Evolutionary conservation across 2,113 vertebrate species (phyloP), one percentile per base, ranked within the genome.

Genomic region (Centropristis striata): DNA sequence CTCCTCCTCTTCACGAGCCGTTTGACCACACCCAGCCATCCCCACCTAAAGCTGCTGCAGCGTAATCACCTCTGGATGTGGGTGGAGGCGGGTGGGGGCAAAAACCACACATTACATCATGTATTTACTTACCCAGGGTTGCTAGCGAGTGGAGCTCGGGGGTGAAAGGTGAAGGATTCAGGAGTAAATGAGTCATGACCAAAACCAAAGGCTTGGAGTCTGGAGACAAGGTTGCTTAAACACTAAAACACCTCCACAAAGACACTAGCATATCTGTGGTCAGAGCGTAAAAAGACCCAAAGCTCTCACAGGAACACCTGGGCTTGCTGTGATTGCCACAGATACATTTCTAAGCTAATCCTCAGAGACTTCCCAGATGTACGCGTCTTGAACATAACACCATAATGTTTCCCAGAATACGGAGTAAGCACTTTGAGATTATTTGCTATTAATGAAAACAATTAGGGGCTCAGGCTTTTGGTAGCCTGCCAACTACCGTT

Each of bases 171-270:
- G 83, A 94, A 90, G 90, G 90, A 93, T 90, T 90, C 85, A 55
- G 81, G 86, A 91, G 87, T 94, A 91, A 94, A 92, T 93, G 90
- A 94, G 87, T 94, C 90, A 91, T 92, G 90, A 93, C 91, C 90
- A 89, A 88, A 91, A 89, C 81, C 76, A 91, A 89, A 90, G 75
- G 76, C 57, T 73, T 78, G 68, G 75, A 85, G 80, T 84, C 41
- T 78, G 67, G 54, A 78, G 83, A 72, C 84, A 83, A 75, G 90
- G 78, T 81, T 93, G 78, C 75, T 86, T 87, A 50, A 90, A 88
- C 74, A 77, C 77, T 60, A 68, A 74, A 90, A 72, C 78, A 76
- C 57, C 12, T 32, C 42, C 21, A 55, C 23, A 53, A 49, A 73
- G 39, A 85, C 66, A 50, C 60, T 16, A 9, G 54, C 83, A 44